A percentile compares a stretch with the other conserved stretches of the same genome.
Evolutionary conservation across 2,888 invertebrate species (phyloP).

Genomic region (Vesta saturnalis): DNA sequence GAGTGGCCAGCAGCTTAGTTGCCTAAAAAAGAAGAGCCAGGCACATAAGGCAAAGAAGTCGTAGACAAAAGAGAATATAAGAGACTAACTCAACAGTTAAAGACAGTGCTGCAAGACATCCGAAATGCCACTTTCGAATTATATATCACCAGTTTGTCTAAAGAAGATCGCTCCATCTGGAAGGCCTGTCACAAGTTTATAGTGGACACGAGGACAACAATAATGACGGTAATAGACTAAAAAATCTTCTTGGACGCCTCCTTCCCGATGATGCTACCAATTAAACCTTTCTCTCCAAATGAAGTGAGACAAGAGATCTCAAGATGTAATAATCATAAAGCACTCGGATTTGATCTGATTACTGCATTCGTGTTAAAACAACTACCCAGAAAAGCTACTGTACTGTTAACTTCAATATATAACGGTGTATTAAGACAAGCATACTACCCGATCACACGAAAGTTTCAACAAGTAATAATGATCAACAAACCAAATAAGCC

Average conservation of each 20-base stretch:
- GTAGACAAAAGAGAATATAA: not conserved
- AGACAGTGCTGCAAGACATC: conserved; percentile 5
- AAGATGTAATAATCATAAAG: too few relatives aligned
- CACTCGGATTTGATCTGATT: not conserved
- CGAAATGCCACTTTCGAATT: conserved; percentile 23
- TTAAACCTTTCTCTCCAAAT: too few relatives aligned
- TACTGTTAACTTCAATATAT: too few relatives aligned
- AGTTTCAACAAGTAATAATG: not conserved
- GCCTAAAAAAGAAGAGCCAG: not conserved
- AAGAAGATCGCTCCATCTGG: conserved; percentile 27
- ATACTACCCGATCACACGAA: not conserved
- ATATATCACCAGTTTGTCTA: conserved; percentile 23
- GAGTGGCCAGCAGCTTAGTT: too few relatives aligned
- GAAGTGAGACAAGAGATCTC: too few relatives aligned
- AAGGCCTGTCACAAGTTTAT: too few relatives aligned
- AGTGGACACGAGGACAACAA: too few relatives aligned
- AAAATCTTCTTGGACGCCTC: too few relatives aligned
- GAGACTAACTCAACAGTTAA: not conserved
- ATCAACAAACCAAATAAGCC: not conserved
- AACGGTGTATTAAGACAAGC: not conserved
- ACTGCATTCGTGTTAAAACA: not conserved
- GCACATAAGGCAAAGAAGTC: conserved; percentile 5
- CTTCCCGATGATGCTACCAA: too few relatives aligned
- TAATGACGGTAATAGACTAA: too few relatives aligned
- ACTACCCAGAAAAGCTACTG: too few relatives aligned